Base-by-base conservation (phyloP, 2,113 vertebrate genomes). In the Rhabdomys dilectus region DNA sequence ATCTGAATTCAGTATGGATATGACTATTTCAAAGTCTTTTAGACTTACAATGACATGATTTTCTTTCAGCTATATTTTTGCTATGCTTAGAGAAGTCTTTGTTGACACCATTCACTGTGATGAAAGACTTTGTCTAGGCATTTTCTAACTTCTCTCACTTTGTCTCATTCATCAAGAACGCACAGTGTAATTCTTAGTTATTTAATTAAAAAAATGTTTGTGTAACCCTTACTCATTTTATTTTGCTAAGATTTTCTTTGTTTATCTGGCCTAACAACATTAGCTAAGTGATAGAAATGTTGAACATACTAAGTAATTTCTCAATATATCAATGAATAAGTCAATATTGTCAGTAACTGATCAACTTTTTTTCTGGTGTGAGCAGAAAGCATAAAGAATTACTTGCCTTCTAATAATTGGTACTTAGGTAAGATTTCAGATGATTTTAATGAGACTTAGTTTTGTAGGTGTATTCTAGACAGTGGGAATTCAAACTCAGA, bases 151-250 rank as follows among this genome's bases (percentile, higher is more conserved):
- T 84, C 11, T 29, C 70, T 24, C 24, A 29, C 7, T 88, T 96
- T 75, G 10, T 90, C 90, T 96, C 31, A 62, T 58, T 42, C 12
- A 24, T 93, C 94, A 31, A 78, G 72, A 91, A 84, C 11, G 42
- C 5, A 84, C 58, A 24, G 1, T 36, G 36, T 10, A 39, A 39
- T 72, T 97, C 95, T 96, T 36, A 87, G 60, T 66, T 90, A 78
- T 56, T 66, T 91, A n/a, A 19, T 9, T 91, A 42, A 5, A 16
- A 16, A 91, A 73, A 51, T 73, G 17, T 89, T 36, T 62, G 77
- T 94, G 19, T n/a, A 26, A 3, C n/a, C 56, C 36, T 45, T 89
- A 3, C 51, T 9, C 60, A 12, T 56, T 78, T 95, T 60, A 75
- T 12, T 66, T 15, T 48, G 91, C 19, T 7, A 34, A 51, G 26